Base-by-base conservation (phyloP, 2,113 vertebrate species). In the Pandion haliaetus region DNA sequence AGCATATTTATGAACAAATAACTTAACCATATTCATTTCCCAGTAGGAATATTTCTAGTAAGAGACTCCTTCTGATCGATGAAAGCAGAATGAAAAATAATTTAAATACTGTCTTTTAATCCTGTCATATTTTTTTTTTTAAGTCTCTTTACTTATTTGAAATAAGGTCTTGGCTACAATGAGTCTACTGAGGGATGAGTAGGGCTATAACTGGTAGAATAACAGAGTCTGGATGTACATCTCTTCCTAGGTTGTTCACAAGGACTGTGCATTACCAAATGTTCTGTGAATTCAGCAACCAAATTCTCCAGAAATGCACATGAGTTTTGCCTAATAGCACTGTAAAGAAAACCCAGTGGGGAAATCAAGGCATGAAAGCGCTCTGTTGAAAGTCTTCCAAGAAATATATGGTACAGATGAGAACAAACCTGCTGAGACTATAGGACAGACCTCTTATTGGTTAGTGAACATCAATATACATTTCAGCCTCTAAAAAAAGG, bases 1-100 rank as follows among this genome's bases (percentile, higher is more conserved):
- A 73, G 20, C 10, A 49, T 85, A 95, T 88, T 86, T 95, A 73
- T 2, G 5, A 88, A 94, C 28, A 96, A 91, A 93, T 52, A 91
- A 26, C 32, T 80, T 58, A 59, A 61, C 18, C 1, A 6, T 42
- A 55, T 88, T 93, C 36, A 55, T 83, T 89, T 97, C 79, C 82
- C 79, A 79, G 32, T 49, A 80, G 65, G 36, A 92, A 76, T 94
- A 80, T 81, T 95, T 92, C 66, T 88, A 63, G 50, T 49, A 67
- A 61, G 28, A 88, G 8, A 82, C 11, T 82, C 19, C 31, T 65
- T 47, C 66, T 57, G 67, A 84, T 38, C 5, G 0, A 77, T 86
- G 82, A 82, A 95, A 95, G 25, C 9, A 85, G 38, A 93, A 82
- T 40, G 12, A 86, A 94, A 94, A 92, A 84, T 38, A 76, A 90